Conservation (phyloP, 2,797 vertebrate genomes). For the Coendou prehensilis region DNA sequence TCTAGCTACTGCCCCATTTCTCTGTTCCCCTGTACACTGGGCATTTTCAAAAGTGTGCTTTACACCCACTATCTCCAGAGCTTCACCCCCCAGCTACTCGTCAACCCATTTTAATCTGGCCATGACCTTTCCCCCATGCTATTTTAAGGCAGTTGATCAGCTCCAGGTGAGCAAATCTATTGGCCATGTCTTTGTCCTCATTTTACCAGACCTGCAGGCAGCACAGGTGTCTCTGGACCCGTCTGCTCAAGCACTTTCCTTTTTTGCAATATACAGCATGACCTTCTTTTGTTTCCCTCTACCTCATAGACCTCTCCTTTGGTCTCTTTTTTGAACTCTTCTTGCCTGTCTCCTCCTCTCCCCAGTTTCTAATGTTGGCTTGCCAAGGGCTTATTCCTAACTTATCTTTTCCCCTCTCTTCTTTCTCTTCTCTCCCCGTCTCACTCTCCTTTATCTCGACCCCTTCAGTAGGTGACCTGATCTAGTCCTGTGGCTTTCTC, state of each 20-base stretch:
- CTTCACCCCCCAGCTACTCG: neutral
- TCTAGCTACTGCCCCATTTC: neutral
- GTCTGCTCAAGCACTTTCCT: neutral
- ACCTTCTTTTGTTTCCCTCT: neutral
- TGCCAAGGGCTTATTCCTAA: neutral
- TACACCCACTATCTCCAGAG: neutral
- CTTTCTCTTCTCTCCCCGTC: neutral
- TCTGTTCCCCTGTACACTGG: neutral
- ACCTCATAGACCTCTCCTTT: neutral
- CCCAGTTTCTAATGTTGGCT: neutral
- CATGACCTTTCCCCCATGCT: neutral
- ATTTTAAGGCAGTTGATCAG: neutral
- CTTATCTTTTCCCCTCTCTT: neutral
- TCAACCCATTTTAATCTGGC: neutral
- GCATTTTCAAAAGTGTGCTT: conserved; percentile 39
- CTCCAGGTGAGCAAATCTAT: neutral
- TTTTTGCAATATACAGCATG: neutral
- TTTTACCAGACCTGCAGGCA: neutral
- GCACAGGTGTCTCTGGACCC: neutral
- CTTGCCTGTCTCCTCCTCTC: neutral
- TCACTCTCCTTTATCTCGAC: neutral
- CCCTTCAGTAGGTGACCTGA: neutral
- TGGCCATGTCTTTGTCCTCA: neutral
- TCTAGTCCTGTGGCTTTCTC: neutral
- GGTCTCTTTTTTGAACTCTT: neutral